These are phyloP conservation scores for Limnephilus rhombicus DNA, from an alignment of 2,888 invertebrate species.

Conservation along the genomic window DNA sequence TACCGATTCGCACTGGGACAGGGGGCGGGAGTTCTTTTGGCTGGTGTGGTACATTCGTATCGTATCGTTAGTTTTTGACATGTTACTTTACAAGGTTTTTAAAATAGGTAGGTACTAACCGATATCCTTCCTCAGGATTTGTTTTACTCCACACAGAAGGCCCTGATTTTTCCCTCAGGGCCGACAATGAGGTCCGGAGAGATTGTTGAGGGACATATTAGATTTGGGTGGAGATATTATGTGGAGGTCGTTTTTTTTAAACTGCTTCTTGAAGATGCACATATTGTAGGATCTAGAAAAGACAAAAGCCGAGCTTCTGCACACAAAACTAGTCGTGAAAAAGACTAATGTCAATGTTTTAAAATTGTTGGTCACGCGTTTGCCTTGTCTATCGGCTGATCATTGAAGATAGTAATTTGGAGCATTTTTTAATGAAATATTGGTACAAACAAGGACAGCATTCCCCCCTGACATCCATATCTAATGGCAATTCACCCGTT, in stretches of 20 bases:
- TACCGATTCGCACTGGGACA: too few relatives aligned
- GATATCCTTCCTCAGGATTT: neutral
- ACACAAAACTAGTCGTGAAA: neutral
- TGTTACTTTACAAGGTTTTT: conserved; percentile 49
- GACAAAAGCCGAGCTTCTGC: neutral
- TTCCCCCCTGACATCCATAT: neutral
- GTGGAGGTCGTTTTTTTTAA: neutral
- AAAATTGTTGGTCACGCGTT: neutral
- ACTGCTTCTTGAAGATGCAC: neutral
- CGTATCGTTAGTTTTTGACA: too few relatives aligned
- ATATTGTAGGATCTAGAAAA: neutral
- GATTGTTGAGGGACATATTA: neutral
- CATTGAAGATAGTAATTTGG: too few relatives aligned
- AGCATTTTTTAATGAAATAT: neutral
- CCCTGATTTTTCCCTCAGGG: neutral
- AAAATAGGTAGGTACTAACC: too few relatives aligned
- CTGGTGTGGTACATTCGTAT: too few relatives aligned
- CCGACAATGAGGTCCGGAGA: too few relatives aligned
- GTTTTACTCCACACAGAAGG: neutral
- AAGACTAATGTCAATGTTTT: neutral
- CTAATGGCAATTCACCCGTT: neutral
- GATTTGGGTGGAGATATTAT: neutral
- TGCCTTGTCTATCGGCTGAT: neutral
- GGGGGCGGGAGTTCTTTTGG: too few relatives aligned
- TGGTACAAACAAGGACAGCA: neutral